Evolutionary conservation across 2,113 vertebrate genomes (phyloP), one percentile per base, ranked within the genome.

Genomic region (Gorsachius goisagi): DNA sequence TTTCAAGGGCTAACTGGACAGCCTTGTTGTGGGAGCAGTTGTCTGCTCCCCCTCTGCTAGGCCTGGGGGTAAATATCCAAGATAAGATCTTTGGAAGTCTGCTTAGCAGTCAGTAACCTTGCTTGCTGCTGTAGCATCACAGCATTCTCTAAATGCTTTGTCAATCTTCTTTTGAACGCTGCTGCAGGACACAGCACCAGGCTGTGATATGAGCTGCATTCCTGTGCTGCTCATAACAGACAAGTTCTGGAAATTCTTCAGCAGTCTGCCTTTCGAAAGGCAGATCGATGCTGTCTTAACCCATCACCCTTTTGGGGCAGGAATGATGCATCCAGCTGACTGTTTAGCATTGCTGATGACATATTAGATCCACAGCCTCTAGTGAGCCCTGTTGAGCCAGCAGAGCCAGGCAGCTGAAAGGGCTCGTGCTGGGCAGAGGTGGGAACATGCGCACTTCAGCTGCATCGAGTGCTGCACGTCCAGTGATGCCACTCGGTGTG

Each of bases 131-230:
- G 71, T 77, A 73, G 55, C 90, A 78, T 90, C 80, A 18, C 89
- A 66, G 80, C 83, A 35, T 90, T 95, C 86, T 47, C 92, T n/a
- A 56, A 93, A 92, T 76, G 77, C 93, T 94, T 86, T 92, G 64
- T 91, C 89, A 27, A 2, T 79, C 73, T 76, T 91, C 84, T 85
- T 82, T 68, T 68, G 79, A 90, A 41, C 6, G 0, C 76, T 77
- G 85, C 76, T 78, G 80, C 55, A 47, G 80, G 80, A 50, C 44
- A 6, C 79, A 24, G 58, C 73, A 39, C 74, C 78, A 68, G 91
- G 80, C 95, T 53, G 79, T 60, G 63, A 17, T 62, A 35, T 0
- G 63, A 94, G 69, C 93, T 78, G 64, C 32, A 4, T 94, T 85
- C 86, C 84, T 56, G 55, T 16, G 77, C 87, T 69, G 72, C 67